A percentile compares a stretch with the other conserved stretches of the same genome.
Conservation (phyloP, 2,797 vertebrate species). For the Gambelia wislizenii region DNA sequence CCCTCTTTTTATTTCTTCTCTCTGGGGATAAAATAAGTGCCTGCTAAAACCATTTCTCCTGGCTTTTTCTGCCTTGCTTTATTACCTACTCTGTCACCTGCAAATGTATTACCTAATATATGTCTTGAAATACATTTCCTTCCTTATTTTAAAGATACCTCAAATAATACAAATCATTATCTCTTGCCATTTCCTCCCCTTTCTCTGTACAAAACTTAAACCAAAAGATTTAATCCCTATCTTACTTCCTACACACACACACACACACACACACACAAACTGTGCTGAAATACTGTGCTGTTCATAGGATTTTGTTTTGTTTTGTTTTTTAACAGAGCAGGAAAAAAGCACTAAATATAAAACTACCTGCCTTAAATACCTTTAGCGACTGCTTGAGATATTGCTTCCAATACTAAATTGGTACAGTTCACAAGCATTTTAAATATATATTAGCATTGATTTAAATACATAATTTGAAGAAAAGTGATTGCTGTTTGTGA, state of each 20-base stretch:
- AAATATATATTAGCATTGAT: constrained; percentile 62
- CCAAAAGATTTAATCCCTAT: constrained; percentile 39
- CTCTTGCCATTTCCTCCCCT: constrained; percentile 27
- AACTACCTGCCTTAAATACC: constrained; percentile 70
- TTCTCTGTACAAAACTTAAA: constrained; percentile 42
- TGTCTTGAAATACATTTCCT: not conserved
- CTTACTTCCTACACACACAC: not conserved
- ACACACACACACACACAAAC: not conserved
- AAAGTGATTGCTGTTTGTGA: constrained; percentile 55
- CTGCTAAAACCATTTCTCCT: constrained; percentile 25
- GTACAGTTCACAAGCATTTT: constrained; percentile 49
- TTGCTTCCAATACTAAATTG: constrained; percentile 57
- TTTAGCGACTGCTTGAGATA: constrained; percentile 59
- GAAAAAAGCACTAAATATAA: constrained; percentile 66
- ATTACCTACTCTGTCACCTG: not conserved
- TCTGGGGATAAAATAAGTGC: not conserved
- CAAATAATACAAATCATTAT: not conserved
- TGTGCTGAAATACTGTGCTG: constrained; percentile 56
- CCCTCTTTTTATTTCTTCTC: not conserved
- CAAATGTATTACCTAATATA: not conserved
- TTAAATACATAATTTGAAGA: constrained; percentile 72
- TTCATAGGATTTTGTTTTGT: constrained; percentile 42
- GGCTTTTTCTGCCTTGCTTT: not conserved
- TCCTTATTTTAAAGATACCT: not conserved
- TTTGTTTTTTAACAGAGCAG: constrained; percentile 3